Base-by-base conservation (phyloP, 1,140 invertebrate genomes). In the Drosophila arawakana region DNA sequence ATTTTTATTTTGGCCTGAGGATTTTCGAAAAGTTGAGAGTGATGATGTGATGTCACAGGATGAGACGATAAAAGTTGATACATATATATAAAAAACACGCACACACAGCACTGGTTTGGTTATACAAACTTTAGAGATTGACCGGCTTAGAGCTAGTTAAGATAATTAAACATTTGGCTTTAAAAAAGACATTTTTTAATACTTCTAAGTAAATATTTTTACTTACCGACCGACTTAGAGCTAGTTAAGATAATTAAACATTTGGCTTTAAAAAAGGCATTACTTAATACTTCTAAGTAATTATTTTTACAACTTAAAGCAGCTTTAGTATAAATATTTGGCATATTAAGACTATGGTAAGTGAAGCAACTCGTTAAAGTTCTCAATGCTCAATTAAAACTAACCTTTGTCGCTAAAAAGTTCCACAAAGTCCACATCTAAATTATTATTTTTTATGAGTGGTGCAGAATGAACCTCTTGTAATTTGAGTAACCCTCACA, bases 1-100 rank as follows among this genome's bases (percentile, higher is more conserved):
- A 59, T 49, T 59, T 63, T 54, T 65, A 39, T 54, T 44, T 72
- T 73, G 62, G 65, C 79, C 76, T 39, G 35, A 21, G 80, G 79
- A 65, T 57, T 46, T 43, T 47, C 39, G n/a, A 41, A 70, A 74
- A 68, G 52, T 44, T 70, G 65, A 47, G 41, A 46, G 25, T 39
- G 43, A 35, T 41, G 52, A 50, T 70, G 43, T 44, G 21, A 7
- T 65, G 62, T 37, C 41, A 67, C 46, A 35, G 11, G 43, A 55
- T 39, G 60, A 39, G 46, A 35, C 37, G 58, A 41, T 61, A 61
- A 61, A 59, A 34, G 47, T 35, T 41, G 21, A 5, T 65, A 25
- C 50, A 34, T 13, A 35, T 3, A n/a, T n/a, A 35, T 4, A 15
- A 15, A 15, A 15, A 15, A 15, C 15, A 15, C 15, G 15, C 15